Conservation (phyloP, 2,888 invertebrate species). For the Tholera decimalis region DNA sequence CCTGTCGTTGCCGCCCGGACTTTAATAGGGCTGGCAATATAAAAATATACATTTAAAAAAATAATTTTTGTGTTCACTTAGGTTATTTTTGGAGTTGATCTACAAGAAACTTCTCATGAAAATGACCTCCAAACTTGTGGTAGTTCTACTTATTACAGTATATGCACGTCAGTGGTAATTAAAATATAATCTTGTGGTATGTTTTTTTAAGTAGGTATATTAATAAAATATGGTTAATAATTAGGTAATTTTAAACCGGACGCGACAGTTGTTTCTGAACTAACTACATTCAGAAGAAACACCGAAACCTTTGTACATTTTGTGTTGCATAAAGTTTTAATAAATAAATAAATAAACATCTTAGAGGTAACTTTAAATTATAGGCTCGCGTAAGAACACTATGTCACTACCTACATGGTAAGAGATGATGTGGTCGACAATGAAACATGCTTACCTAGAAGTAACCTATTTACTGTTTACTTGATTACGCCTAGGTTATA, state of each 20-base stretch:
- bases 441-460: neutral
- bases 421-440: neutral
- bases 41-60: neutral
- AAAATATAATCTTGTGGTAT: too few relatives aligned
- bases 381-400: neutral
- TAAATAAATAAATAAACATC: too few relatives aligned
- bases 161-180: too few relatives aligned
- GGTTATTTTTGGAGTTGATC: neutral
- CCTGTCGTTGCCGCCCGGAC: slow-evolving; percentile 68
- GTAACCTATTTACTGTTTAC: neutral
- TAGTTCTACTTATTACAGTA: too few relatives aligned
- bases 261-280: too few relatives aligned
- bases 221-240: too few relatives aligned
- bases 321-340: too few relatives aligned
- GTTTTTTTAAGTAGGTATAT: too few relatives aligned
- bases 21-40: slow-evolving; percentile 57
- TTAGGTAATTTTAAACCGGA: too few relatives aligned
- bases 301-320: too few relatives aligned
- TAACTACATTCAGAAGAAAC: too few relatives aligned
- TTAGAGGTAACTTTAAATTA: too few relatives aligned
- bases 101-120: neutral
- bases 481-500: neutral
- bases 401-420: neutral
- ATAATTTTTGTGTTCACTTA: neutral
- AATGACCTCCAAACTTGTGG: neutral